Conservation (phyloP, 2,888 invertebrate species). For the Salpingus planirostris region DNA sequence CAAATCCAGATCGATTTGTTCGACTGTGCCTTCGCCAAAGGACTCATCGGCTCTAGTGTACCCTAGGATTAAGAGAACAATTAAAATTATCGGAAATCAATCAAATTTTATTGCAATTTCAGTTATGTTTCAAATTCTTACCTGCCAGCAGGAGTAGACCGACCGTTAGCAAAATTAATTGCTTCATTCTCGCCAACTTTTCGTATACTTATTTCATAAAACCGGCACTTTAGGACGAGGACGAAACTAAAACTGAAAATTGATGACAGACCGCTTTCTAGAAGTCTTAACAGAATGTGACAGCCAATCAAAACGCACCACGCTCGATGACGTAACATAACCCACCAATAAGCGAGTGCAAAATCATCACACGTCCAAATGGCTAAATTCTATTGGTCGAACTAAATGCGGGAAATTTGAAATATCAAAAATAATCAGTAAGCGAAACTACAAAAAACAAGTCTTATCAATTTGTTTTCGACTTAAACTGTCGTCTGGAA, state of each 20-base stretch:
- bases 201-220: no score
- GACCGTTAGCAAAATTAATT: conserved; percentile 27
- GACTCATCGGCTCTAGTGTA: conserved; percentile 40
- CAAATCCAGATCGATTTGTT: conserved; percentile 66
- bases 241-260: no score
- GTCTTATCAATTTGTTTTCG: no score
- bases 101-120: no score
- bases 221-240: conserved; percentile 9
- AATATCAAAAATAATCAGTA: neutral
- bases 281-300: conserved; percentile 10
- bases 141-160: conserved; percentile 30
- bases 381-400: conserved; percentile 32
- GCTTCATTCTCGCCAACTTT: conserved; percentile 30
- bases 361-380: conserved; percentile 30
- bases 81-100: conserved; percentile 5
- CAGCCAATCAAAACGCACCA: conserved; percentile 32
- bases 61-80: conserved; percentile 33
- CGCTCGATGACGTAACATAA: conserved; percentile 17
- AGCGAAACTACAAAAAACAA: neutral
- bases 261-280: conserved; percentile 12
- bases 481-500: no score
- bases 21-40: conserved; percentile 44
- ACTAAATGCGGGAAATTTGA: conserved; percentile 5
- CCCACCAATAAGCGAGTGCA: conserved; percentile 19
- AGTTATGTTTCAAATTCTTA: no score